Percentiles rank a stretch among this genome's conserved stretches.
phyloP scores from a whole-genome alignment of 2,888 invertebrate genomes.

The Pseudolycoriella hygida region DNA sequence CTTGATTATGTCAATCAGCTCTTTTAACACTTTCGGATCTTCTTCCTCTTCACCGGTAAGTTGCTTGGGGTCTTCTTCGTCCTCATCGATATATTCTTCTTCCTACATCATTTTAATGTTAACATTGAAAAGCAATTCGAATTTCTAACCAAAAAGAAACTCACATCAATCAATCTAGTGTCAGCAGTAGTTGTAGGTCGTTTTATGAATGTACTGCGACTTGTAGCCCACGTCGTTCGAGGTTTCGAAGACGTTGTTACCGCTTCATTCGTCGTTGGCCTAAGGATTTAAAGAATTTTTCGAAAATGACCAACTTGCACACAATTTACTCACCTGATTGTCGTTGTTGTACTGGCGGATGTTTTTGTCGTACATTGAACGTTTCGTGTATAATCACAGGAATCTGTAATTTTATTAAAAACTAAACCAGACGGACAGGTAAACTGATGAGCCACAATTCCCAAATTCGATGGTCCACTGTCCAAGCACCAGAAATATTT shows the following conservation, averaged over 20 bases:
- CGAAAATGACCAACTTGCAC: background rate
- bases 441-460: conserved; percentile 81
- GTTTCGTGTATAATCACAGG: conserved; percentile 81
- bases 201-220: conserved; percentile 31
- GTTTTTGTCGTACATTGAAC: conserved; percentile 51
- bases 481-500: conserved; percentile 92
- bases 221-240: conserved; percentile 24
- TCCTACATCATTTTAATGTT: conserved; percentile 15
- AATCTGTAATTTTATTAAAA: conserved; percentile 82
- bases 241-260: background rate
- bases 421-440: conserved; percentile 83
- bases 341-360: conserved; percentile 27
- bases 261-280: conserved; percentile 6
- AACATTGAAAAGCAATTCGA: background rate
- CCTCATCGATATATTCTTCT: conserved; percentile 33
- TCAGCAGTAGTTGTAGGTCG: conserved; percentile 30
- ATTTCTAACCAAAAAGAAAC: background rate
- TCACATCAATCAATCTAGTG: conserved; percentile 22
- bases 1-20: conserved; percentile 64
- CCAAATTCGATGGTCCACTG: conserved; percentile 72
- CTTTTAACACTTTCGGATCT: conserved; percentile 49
- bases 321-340: background rate
- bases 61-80: conserved; percentile 25
- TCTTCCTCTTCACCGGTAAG: conserved; percentile 18
- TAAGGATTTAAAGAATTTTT: background rate